Evolutionary conservation across 92 coral and sea anemone species (phyloP), one percentile per base, ranked within the genome.

Genomic region (Umimayanthus kanabou): DNA sequence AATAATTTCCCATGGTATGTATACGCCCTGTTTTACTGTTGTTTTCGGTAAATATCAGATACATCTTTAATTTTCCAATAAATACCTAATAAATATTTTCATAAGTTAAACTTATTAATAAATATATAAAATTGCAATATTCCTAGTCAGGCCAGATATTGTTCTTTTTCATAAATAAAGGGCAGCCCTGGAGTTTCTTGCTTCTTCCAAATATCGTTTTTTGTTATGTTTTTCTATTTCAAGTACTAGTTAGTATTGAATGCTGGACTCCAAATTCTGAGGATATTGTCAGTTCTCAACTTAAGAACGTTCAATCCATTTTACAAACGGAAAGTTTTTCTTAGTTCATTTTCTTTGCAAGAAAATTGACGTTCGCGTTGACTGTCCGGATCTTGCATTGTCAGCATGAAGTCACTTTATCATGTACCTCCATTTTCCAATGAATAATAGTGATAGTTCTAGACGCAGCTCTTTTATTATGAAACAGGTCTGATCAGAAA

Each of bases 71-170:
- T 20, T 61, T 18, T 23, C 25, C 8, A 61, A 84, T 76, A 76
- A 76, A 76, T 76, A 76, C 30, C 80, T 7, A 40, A 76, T 76
- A 76, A 76, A 76, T 76, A 76, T 40, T 76, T 76, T 39, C 69
- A 61, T 61, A 61, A 61, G 69, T 61, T 61, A 18, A 61, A 20
- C 69, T 39, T 40, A 23, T 16, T 25, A 76, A 40, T 76, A 76
- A 76, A 76, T 76, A 76, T 43, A 43, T 76, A 76, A 76, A 76
- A 61, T 18, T 61, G 69, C 26, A 61, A 61, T 23, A 61, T 61
- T 61, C 69, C 69, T 61, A 61, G 69, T 16, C 25, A 22, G 26
- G 25, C 26, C 69, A 61, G 69, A 61, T 20, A 61, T 61, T 5
- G 25, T 61, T 61, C 20, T 15, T 15, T 53, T 15, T 61, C 22